These are phyloP conservation scores for Parelbella ahira DNA, from an alignment of 2,888 invertebrate species.

Conservation along the genomic window DNA sequence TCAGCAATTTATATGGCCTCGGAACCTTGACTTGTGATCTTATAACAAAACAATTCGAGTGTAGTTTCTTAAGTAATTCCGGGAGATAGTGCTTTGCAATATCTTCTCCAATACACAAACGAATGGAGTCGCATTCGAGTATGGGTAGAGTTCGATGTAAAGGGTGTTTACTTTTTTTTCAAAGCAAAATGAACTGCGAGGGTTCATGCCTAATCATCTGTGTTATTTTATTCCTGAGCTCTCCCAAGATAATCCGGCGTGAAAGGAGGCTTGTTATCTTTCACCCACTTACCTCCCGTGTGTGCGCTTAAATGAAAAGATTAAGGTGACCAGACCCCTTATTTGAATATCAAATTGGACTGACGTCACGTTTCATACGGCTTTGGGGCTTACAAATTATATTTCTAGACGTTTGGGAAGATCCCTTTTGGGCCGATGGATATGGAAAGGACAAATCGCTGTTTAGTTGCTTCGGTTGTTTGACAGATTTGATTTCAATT, in stretches of 20 bases:
- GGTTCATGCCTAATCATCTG: neutral
- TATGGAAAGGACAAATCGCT: constrained; percentile 13
- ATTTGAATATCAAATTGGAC: constrained; percentile 10
- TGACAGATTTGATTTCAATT: constrained; percentile 13
- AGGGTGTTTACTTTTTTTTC: too few relatives aligned
- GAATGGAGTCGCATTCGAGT: too few relatives aligned
- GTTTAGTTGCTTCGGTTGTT: constrained; percentile 14
- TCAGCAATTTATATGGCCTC: too few relatives aligned
- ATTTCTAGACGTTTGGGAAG: constrained; percentile 6
- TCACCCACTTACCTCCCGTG: constrained; percentile 7
- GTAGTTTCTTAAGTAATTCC: too few relatives aligned
- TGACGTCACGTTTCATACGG: constrained; percentile 10
- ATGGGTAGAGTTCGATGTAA: too few relatives aligned
- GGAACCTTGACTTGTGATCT: too few relatives aligned
- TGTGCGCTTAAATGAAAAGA: constrained; percentile 11
- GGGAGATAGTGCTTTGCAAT: too few relatives aligned
- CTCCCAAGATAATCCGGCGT: constrained; percentile 10
- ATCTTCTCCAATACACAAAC: too few relatives aligned
- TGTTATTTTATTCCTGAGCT: constrained; percentile 16
- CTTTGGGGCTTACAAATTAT: constrained; percentile 11
- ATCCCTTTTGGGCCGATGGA: constrained; percentile 13
- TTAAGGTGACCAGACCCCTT: constrained; percentile 1
- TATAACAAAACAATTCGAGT: too few relatives aligned
- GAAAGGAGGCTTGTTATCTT: constrained; percentile 6
- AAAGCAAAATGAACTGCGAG: too few relatives aligned